A percentile compares a stretch with the other conserved stretches of the same genome.
Conservation (phyloP, 2,888 invertebrate species). For the Smittia aterrima region DNA sequence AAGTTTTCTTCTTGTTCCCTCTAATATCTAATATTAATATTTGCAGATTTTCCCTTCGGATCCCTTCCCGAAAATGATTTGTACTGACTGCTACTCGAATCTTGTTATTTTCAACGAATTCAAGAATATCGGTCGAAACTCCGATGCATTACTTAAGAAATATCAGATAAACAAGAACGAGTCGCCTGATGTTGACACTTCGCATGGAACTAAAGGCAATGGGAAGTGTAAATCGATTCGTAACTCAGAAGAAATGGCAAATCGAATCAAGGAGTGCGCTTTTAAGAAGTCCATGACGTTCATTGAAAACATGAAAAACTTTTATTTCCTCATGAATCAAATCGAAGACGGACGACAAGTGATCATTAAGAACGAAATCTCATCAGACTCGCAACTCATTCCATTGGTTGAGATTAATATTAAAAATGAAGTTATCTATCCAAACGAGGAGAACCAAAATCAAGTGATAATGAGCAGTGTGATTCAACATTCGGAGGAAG, state of each 20-base stretch:
- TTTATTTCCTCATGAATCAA: constrained; percentile 38
- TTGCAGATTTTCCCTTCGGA: constrained; percentile 32
- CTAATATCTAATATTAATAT: not conserved
- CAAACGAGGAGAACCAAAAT: constrained; percentile 30
- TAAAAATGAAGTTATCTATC: constrained; percentile 40
- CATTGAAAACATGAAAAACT: constrained; percentile 40
- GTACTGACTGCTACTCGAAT: constrained; percentile 40
- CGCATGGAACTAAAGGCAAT: constrained; percentile 24
- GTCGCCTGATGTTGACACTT: constrained; percentile 5
- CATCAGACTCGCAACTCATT: constrained; percentile 24
- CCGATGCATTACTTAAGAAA: constrained; percentile 26
- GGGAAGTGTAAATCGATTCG: constrained; percentile 38
- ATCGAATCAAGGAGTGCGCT: constrained; percentile 36
- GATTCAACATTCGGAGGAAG: constrained; percentile 10
- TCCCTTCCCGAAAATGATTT: constrained; percentile 37
- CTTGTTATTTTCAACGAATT: constrained; percentile 37
- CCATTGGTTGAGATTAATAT: constrained; percentile 37
- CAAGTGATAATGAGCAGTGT: constrained; percentile 25
- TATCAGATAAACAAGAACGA: constrained; percentile 37
- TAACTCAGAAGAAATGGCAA: constrained; percentile 35
- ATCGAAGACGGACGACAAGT: constrained; percentile 26
- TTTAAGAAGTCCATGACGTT: constrained; percentile 36
- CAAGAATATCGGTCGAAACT: constrained; percentile 21
- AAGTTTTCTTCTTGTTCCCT: constrained; percentile 26
- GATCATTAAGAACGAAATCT: constrained; percentile 36